These are phyloP conservation scores for Ypsolopha scabrella DNA, from an alignment of 2,888 invertebrate species.

Conservation along the genomic window DNA sequence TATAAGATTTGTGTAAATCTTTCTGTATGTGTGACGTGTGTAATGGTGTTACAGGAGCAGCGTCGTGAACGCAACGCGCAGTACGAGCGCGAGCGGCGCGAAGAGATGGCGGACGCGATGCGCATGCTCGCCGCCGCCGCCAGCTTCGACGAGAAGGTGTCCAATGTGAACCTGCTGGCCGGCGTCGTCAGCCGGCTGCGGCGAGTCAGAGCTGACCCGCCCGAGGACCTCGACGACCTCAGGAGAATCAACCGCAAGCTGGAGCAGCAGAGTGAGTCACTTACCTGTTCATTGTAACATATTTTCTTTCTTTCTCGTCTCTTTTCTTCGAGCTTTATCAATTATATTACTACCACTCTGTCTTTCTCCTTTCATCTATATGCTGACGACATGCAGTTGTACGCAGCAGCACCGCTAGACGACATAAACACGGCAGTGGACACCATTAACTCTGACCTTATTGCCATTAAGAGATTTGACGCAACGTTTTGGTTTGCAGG, in stretches of 20 bases:
- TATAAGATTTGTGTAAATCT: no score
- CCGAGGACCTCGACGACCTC: background rate
- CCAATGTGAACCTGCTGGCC: background rate
- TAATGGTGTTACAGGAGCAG: conserved; percentile 8
- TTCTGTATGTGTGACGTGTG: no score
- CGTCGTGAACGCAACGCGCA: conserved; percentile 19
- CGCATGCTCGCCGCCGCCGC: conserved; percentile 13
- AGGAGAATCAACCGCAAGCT: background rate
- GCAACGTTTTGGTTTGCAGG: no score
- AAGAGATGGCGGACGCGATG: conserved; percentile 26
- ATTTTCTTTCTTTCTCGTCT: no score
- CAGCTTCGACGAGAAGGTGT: conserved; percentile 20
- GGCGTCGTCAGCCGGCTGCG: background rate
- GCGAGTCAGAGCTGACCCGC: background rate
- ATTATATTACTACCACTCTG: no score
- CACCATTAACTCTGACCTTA: no score
- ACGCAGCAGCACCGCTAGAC: no score
- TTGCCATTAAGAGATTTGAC: no score
- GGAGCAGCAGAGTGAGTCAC: background rate
- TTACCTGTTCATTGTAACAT: background rate
- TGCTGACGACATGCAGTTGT: no score
- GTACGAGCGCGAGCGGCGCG: conserved; percentile 32
- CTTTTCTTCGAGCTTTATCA: no score
- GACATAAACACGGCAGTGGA: no score
- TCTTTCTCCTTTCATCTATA: no score